Evolutionary conservation across 2,888 invertebrate genomes (phyloP), one percentile per base, ranked within the genome.

Genomic region (Amphipyra tragopoginis): DNA sequence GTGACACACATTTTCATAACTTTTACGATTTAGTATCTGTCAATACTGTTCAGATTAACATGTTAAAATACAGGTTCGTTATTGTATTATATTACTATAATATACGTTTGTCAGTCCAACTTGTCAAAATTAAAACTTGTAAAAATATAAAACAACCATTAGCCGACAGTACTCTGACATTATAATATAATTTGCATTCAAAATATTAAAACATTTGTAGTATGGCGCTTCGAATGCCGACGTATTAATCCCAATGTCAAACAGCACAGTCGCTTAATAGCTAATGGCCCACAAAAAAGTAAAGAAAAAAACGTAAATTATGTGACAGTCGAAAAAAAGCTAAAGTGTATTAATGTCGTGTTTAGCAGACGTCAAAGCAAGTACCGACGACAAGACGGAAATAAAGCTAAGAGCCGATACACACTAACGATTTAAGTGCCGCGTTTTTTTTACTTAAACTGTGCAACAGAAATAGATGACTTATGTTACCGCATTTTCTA

Each of bases 281-380:
- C 93, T 94, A 93, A 94, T 93, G 94, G 92, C 83, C 88, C 82
- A 88, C 88, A 89, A 90, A 89, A 89, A 85, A 77, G 67, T 72
- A 45, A 62, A 66, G 72, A 79, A 77, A 85, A 91, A 90, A 88
- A 85, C 52, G 86, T 91, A 91, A 94, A 92, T 91, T 91, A 93
- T 94, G 93, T 90, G 94, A 93, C 94, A 92, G 90, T 79, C 78
- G 84, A 88, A 92, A 94, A 92, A 92, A 92, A 88, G 82, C 82
- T 85, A 85, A 86, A 91, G 89, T 88, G 90, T 93, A 93, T 94
- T 93, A 92, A 93, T 93, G 94, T 91, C 91, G 91, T 92, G 94
- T 93, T 93, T 90, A 92, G 88, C 87, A 83, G 88, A 92, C 90
- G 94, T 93, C 94, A 94, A 93, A 93, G 93, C 84, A 75, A 75